Percentiles rank a stretch among this genome's conserved stretches.
phyloP scores from a whole-genome alignment of 1,140 invertebrate species.

The Drosophila nikananu region DNA sequence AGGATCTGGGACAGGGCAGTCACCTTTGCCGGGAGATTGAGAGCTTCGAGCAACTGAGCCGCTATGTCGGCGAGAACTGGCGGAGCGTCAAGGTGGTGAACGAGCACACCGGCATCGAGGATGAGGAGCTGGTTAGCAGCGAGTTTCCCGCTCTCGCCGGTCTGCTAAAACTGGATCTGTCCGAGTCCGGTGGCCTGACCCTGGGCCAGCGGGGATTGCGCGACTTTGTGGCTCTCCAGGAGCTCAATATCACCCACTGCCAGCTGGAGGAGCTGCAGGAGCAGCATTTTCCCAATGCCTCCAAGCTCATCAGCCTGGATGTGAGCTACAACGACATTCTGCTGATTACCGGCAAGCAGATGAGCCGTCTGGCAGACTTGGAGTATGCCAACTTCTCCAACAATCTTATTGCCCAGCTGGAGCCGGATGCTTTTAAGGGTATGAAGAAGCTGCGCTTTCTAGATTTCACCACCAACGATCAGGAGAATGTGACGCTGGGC shows the following conservation, averaged over 20 bases:
- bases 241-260: slow-evolving; percentile 62
- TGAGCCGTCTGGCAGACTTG: slow-evolving; percentile 47
- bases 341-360: slow-evolving; percentile 22
- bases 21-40: slow-evolving; percentile 63
- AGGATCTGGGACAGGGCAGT: slow-evolving; percentile 19
- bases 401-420: slow-evolving; percentile 58
- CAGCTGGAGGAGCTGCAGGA: slow-evolving; percentile 49
- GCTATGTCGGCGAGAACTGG: slow-evolving; percentile 46
- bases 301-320: slow-evolving; percentile 55
- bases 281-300: slow-evolving; percentile 41
- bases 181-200: slow-evolving; percentile 49
- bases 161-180: slow-evolving; percentile 48
- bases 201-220: slow-evolving; percentile 43
- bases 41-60: slow-evolving; percentile 50
- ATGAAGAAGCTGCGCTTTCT: slow-evolving; percentile 44
- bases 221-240: slow-evolving; percentile 40
- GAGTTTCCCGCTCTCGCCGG: slow-evolving; percentile 19
- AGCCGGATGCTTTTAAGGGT: slow-evolving; percentile 48
- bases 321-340: slow-evolving; percentile 64
- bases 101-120: slow-evolving; percentile 48
- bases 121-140: neutral
- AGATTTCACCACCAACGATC: slow-evolving; percentile 66
- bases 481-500: slow-evolving; percentile 60
- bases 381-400: slow-evolving; percentile 73
- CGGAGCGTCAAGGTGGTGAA: slow-evolving; percentile 50